Conservation (phyloP, 2,797 vertebrate genomes). For the Rhabdophis nuchalis region DNA sequence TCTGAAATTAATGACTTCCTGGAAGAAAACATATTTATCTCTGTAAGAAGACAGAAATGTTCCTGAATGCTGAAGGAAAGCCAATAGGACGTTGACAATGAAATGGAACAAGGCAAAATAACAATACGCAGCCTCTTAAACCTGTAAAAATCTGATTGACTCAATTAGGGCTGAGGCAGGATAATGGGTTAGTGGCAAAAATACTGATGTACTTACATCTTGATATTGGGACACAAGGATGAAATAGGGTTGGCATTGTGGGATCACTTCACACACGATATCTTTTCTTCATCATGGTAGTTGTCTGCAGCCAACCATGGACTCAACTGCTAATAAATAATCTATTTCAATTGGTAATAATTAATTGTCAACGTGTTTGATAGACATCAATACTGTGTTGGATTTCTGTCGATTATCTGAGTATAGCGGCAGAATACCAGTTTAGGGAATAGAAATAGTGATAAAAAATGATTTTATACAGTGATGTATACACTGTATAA, state of each 20-base stretch:
- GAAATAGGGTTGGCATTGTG: background rate
- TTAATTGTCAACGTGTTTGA: background rate
- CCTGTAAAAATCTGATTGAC: constrained; percentile 46
- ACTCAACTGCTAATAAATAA: constrained; percentile 51
- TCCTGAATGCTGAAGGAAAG: constrained; percentile 64
- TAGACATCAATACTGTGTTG: background rate
- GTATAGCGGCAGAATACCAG: background rate
- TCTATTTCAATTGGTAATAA: constrained; percentile 48
- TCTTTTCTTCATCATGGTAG: background rate
- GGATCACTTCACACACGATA: background rate
- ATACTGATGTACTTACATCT: background rate
- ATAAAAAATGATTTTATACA: too few species aligned
- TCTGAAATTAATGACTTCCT: constrained; percentile 72
- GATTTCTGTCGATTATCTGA: background rate
- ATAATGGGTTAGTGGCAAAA: background rate
- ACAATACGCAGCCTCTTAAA: constrained; percentile 46
- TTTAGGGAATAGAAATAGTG: background rate
- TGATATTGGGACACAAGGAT: background rate
- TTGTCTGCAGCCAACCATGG: background rate
- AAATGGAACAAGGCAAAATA: constrained; percentile 4
- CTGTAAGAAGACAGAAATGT: constrained; percentile 57
- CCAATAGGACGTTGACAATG: constrained; percentile 60
- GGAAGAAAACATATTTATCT: constrained; percentile 63
- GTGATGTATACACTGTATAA: background rate
- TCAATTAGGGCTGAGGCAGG: constrained; percentile 26